phyloP scores from a whole-genome alignment of 2,797 vertebrate species.

The Okamejei kenojei region DNA sequence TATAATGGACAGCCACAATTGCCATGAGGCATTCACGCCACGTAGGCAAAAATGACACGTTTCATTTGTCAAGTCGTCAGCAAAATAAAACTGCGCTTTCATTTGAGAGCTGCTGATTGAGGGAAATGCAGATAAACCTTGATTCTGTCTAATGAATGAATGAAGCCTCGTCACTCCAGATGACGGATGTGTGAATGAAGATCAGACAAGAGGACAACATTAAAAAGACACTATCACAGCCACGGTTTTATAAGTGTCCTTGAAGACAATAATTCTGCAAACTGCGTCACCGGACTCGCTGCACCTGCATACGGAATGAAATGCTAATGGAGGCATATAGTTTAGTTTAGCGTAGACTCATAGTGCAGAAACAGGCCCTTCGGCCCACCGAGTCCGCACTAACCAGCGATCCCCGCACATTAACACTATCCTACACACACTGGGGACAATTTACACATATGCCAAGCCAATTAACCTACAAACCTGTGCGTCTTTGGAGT shows the following conservation, averaged over 20 bases:
- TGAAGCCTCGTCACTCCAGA: neutral
- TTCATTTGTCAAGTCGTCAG: neutral
- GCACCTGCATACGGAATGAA: neutral
- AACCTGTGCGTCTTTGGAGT: no score
- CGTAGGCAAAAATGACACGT: neutral
- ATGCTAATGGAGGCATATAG: neutral
- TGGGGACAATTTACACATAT: no score
- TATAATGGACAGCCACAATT: neutral
- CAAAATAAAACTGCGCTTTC: neutral
- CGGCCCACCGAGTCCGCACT: no score
- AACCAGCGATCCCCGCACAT: no score
- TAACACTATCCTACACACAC: no score
- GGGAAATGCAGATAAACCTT: neutral
- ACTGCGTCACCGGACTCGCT: neutral
- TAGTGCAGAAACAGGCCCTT: no score
- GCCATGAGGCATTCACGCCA: neutral
- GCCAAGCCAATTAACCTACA: no score
- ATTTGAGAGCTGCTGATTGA: neutral
- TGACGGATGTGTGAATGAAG: conserved; percentile 26
- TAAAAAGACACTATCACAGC: neutral
- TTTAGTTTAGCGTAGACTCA: no score
- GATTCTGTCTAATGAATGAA: conserved; percentile 19
- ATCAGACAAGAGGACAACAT: neutral
- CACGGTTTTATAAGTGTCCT: neutral
- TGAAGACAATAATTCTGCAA: neutral